phyloP scores from a whole-genome alignment of 2,797 vertebrate species.

The Hephaestus fuliginosus region DNA sequence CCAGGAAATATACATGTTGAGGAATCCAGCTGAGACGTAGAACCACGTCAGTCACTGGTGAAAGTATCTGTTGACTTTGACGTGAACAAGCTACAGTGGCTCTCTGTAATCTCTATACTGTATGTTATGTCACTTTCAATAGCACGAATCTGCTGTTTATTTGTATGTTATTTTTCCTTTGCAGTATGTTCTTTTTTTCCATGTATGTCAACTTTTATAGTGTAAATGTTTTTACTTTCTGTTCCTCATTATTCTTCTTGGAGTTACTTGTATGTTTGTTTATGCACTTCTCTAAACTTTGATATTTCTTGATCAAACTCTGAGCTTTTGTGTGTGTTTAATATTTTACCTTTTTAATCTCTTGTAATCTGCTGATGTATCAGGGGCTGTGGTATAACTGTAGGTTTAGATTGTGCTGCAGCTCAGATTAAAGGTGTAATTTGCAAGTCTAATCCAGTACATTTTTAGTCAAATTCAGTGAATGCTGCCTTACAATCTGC shows the following conservation, averaged over 20 bases:
- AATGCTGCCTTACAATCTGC: no score
- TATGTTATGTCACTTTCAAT: neutral
- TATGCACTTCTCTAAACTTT: slow-evolving; percentile 24
- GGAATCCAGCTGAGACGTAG: neutral
- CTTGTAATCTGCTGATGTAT: neutral
- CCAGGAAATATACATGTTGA: neutral
- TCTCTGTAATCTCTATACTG: neutral
- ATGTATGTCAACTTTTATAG: neutral
- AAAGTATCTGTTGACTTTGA: neutral
- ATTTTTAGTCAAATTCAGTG: no score
- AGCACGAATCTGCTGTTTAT: neutral
- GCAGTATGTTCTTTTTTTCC: neutral
- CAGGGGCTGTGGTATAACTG: no score
- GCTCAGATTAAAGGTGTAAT: neutral
- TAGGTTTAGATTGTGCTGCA: neutral
- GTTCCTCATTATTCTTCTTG: neutral
- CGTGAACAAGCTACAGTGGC: no score
- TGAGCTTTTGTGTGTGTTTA: neutral
- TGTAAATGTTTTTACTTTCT: slow-evolving; percentile 25
- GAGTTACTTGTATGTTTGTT: slow-evolving; percentile 1
- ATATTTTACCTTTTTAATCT: neutral
- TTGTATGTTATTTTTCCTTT: slow-evolving; percentile 3
- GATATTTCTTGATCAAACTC: neutral
- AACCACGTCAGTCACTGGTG: neutral
- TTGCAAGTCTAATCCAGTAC: no score